These are phyloP conservation scores for crab-eating macaque (Macaca fascicularis) DNA, from an alignment of 2,113 vertebrate species.

Conservation along the genomic window T2T-MFA8v1.1 NC_088375.1:62490501-62491000, in stretches of 20 bases:
- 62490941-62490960: background rate
- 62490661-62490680: background rate
- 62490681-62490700: background rate
- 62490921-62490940: background rate
- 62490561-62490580: background rate
- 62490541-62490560: background rate
- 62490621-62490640: background rate
- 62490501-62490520: background rate
- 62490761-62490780: conserved; percentile 54
- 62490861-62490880: background rate
- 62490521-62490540: background rate
- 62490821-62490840: conserved; percentile 33
- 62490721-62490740: background rate
- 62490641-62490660: background rate
- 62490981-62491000: background rate
- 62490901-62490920: background rate
- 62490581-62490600: background rate
- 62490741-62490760: conserved; percentile 6
- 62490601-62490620: too few species aligned
- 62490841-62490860: background rate
- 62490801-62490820: conserved; percentile 67
- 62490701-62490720: background rate
- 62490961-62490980: background rate
- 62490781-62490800: conserved; percentile 63
- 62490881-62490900: background rate